phyloP scores from a whole-genome alignment of 2,113 vertebrate genomes.

The Narcine bancroftii region DNA sequence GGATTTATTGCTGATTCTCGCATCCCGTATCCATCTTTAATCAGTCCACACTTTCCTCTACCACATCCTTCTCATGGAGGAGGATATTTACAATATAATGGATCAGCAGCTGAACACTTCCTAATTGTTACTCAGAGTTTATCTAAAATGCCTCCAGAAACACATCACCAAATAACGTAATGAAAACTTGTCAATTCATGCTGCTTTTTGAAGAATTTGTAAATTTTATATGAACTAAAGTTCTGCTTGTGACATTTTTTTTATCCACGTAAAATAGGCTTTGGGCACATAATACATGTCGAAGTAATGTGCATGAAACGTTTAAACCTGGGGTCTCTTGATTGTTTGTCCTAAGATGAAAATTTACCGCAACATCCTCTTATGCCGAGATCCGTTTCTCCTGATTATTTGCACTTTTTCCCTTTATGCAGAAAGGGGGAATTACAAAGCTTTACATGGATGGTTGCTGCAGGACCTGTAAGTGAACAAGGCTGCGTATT shows the following conservation, averaged over 20 bases:
- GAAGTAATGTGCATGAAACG: not conserved
- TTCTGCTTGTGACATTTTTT: not conserved
- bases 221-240: no score
- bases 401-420: constrained; percentile 40
- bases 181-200: no score
- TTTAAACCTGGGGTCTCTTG: not conserved
- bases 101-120: not conserved
- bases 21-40: not conserved
- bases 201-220: no score
- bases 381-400: not conserved
- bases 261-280: not conserved
- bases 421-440: constrained; percentile 77
- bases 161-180: not conserved
- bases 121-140: not conserved
- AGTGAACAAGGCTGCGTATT: constrained; percentile 59
- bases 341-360: not conserved
- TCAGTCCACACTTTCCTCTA: not conserved
- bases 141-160: not conserved
- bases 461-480: constrained; percentile 97
- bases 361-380: not conserved
- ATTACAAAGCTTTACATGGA: constrained; percentile 79
- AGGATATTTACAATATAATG: not conserved
- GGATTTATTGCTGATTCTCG: not conserved
- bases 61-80: not conserved
- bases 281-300: constrained; percentile 11